phyloP scores from a whole-genome alignment of 1,140 invertebrate genomes.

The Drosophila prosaltans region DNA sequence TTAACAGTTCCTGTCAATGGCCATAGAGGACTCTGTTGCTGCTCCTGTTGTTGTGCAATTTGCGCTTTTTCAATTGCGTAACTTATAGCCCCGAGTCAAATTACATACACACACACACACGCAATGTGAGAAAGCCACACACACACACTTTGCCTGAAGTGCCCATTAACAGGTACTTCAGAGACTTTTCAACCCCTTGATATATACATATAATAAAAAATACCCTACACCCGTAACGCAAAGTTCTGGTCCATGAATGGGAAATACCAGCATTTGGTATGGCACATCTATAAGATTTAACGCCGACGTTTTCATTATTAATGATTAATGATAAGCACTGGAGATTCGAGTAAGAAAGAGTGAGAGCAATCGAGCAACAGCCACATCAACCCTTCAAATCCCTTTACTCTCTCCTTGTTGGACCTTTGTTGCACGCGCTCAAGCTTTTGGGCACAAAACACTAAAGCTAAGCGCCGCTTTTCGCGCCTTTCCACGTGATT shows the following conservation, averaged over 20 bases:
- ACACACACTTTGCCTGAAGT: conserved; percentile 64
- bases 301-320: conserved; percentile 81
- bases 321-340: conserved; percentile 81
- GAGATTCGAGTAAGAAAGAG: conserved; percentile 13
- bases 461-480: conserved; percentile 80
- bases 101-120: conserved; percentile 56
- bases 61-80: conserved; percentile 77
- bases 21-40: conserved; percentile 27
- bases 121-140: background rate
- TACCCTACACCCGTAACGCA: conserved; percentile 28
- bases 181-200: conserved; percentile 40
- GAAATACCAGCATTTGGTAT: conserved; percentile 82
- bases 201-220: conserved; percentile 8
- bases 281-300: conserved; percentile 78
- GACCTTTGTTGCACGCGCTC: conserved; percentile 44
- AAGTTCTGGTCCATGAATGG: conserved; percentile 46
- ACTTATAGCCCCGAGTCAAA: conserved; percentile 82
- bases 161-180: conserved; percentile 82
- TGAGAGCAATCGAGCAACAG: conserved; percentile 9
- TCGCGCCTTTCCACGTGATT: conserved; percentile 83
- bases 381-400: conserved; percentile 49
- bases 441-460: conserved; percentile 63
- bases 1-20: conserved; percentile 27
- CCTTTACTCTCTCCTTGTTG: conserved; percentile 24
- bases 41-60: conserved; percentile 66